Conservation (phyloP, 2,888 invertebrate genomes). For the Schrankia costaestrigalis region DNA sequence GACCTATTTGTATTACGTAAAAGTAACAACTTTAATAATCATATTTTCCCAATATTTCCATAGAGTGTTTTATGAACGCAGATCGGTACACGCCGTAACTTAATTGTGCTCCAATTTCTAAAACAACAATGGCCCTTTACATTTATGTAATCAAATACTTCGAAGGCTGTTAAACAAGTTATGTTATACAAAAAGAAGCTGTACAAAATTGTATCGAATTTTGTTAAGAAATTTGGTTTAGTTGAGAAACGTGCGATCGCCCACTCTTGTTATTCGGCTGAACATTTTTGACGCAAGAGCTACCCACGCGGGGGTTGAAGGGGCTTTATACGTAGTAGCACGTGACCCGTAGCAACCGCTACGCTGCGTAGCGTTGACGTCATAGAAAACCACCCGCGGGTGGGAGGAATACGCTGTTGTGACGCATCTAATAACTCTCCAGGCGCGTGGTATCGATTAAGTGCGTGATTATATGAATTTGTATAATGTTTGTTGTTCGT, state of each 20-base stretch:
- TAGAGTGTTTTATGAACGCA: no score
- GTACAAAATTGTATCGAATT: conserved; percentile 32
- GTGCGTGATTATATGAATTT: conserved; percentile 33
- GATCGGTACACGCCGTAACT: conserved; percentile 13
- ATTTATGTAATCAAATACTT: conserved; percentile 27
- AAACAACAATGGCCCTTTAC: conserved; percentile 10
- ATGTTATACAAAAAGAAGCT: conserved; percentile 28
- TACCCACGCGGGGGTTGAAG: conserved; percentile 40
- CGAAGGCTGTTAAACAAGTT: conserved; percentile 28
- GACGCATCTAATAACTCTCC: conserved; percentile 39
- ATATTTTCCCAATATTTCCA: no score
- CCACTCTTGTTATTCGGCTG: conserved; percentile 34
- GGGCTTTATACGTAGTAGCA: conserved; percentile 35
- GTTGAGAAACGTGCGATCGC: conserved; percentile 39
- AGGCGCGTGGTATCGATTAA: conserved; percentile 42
- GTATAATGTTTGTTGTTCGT: conserved; percentile 28
- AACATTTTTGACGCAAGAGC: conserved; percentile 41
- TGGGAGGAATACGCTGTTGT: conserved; percentile 27
- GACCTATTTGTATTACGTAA: conserved; percentile 7
- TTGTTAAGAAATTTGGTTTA: no score
- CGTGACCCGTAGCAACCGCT: conserved; percentile 49
- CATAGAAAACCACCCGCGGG: conserved; percentile 45
- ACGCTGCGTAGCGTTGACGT: conserved; percentile 54
- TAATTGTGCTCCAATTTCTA: conserved; percentile 13
- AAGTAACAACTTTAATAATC: conserved; percentile 9